Base-by-base conservation (phyloP, 2,113 vertebrate genomes). In the Gopherus flavomarginatus region DNA sequence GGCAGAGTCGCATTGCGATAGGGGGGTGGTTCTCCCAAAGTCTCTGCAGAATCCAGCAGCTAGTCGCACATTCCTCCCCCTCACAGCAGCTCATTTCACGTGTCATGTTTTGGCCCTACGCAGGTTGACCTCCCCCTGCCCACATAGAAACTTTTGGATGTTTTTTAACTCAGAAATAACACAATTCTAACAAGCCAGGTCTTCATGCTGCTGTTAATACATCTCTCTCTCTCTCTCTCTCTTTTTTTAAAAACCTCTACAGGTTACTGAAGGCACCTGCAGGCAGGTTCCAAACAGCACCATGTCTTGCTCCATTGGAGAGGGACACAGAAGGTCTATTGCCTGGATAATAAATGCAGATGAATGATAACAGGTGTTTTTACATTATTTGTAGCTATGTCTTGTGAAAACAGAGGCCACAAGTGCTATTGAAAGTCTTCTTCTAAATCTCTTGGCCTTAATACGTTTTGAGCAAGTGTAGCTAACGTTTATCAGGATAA, bases 311-410 rank as follows among this genome's bases (percentile, higher is more conserved):
- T 93, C 44, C 31, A 89, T 89, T 83, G 92, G 75, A 96, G 90
- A 90, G 56, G 78, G 82, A 93, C 89, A 75, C 38, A 27, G 65
- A 57, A 81, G 89, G 85, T 38, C 53, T 11, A 80, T 87, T 91
- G 96, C 96, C 95, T 91, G 95, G 94, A 96, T 96, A 95, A 92
- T 83, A 95, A 72, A 94, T 89, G 75, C 59, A 53, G 26, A 87
- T 59, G 88, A 94, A 81, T 49, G 47, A 49, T 95, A 82, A 94
- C 90, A 91, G 87, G 86, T 90, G 42, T 90, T 92, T 78, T 94
- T 92, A 92, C 93, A 69, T 83, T 84, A 62, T 90, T 90, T 89
- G 49, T 94, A 95, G 92, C 47, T 56, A 72, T 80, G 75, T 5
- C 85, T 82, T 91, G 83, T 94, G 21, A 27, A 44, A 77, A 42